Percentiles rank a stretch among this genome's conserved stretches.
Conservation (phyloP, 2,888 invertebrate species). For the Lycaena phlaeas region DNA sequence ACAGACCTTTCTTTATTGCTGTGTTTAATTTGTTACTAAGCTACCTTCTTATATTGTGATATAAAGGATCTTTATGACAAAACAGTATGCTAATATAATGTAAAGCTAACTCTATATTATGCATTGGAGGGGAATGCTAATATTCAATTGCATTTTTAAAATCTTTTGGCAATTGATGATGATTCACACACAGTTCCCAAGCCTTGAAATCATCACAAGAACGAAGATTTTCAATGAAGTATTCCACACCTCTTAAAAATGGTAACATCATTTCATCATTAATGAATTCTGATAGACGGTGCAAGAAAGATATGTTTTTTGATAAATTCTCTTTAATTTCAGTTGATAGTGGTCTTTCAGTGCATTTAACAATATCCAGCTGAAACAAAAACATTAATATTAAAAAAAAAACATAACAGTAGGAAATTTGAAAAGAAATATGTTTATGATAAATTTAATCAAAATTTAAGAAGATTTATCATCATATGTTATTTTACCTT, state of each 20-base stretch:
- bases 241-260: conserved; percentile 58
- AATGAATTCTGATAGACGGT: conserved; percentile 55
- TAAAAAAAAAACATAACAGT: not conserved
- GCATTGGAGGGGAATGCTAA: conserved; percentile 47
- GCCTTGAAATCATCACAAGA: conserved; percentile 62
- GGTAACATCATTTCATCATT: conserved; percentile 60
- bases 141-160: conserved; percentile 63
- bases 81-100: not conserved
- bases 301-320: conserved; percentile 56
- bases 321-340: conserved; percentile 55
- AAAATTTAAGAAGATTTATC: no score
- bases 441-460: not conserved
- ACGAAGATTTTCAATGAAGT: conserved; percentile 52
- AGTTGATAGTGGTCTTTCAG: conserved; percentile 49
- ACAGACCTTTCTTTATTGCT: no score
- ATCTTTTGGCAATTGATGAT: conserved; percentile 55
- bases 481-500: conserved; percentile 39
- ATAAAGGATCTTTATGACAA: not conserved
- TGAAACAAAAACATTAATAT: no score
- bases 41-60: conserved; percentile 4
- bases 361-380: conserved; percentile 59
- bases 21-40: no score
- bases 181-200: conserved; percentile 59
- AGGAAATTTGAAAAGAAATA: conserved; percentile 3
- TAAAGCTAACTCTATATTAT: conserved; percentile 26